These are phyloP conservation scores for Vulpes vulpes DNA, from an alignment of 2,113 vertebrate genomes.

Conservation along the genomic window DNA sequence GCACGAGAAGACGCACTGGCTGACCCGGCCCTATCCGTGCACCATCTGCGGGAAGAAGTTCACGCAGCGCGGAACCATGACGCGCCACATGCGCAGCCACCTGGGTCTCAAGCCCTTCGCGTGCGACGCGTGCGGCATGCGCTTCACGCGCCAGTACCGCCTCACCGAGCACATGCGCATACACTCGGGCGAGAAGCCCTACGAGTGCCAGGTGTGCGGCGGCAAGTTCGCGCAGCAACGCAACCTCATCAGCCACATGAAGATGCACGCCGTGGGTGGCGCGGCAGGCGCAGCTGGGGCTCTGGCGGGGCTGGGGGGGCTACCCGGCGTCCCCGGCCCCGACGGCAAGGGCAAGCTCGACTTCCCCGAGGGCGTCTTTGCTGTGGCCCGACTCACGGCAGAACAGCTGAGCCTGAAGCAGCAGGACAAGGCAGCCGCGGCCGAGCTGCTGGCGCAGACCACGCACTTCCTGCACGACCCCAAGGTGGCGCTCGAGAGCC, in stretches of 20 bases:
- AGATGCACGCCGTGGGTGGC: constrained; percentile 95
- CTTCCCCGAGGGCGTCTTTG: constrained; percentile 96
- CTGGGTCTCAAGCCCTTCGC: constrained; percentile 99
- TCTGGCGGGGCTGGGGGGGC: constrained; percentile 90
- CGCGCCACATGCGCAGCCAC: constrained; percentile 99
- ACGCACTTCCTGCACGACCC: constrained; percentile 96
- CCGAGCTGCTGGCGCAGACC: constrained; percentile 95
- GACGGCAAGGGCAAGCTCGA: constrained; percentile 96
- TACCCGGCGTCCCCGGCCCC: constrained; percentile 92
- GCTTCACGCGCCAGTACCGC: constrained; percentile 99
- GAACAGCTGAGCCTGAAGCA: constrained; percentile 96
- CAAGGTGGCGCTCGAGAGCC: constrained; percentile 95
- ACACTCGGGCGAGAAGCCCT: constrained; percentile 99
- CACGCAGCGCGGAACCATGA: constrained; percentile 99
- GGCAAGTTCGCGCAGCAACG: constrained; percentile 99
- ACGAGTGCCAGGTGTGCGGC: constrained; percentile 98
- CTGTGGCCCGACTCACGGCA: constrained; percentile 95
- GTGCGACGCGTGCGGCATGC: constrained; percentile 99
- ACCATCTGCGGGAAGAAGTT: constrained; percentile 99
- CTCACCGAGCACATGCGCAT: constrained; percentile 99
- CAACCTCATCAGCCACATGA: constrained; percentile 99
- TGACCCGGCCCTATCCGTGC: constrained; percentile 98
- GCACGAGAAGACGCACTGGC: constrained; percentile 99
- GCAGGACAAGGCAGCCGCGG: constrained; percentile 95
- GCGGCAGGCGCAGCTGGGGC: constrained; percentile 86